phyloP scores from a whole-genome alignment of 2,113 vertebrate genomes.

The Camelus dromedarius region DNA sequence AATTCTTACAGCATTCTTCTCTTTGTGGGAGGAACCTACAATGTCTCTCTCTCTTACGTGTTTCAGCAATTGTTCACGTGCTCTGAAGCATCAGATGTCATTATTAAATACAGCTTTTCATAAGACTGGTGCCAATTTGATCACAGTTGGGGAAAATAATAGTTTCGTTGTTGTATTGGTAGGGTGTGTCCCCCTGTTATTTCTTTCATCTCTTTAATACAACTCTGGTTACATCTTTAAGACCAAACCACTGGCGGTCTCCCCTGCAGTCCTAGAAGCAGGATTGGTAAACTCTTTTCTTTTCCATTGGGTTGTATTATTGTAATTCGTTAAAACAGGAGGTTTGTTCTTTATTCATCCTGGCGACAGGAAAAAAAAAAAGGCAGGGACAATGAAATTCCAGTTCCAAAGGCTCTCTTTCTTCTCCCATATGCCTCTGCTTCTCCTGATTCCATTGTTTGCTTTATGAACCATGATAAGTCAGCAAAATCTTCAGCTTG shows the following conservation, averaged over 20 bases:
- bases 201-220: neutral
- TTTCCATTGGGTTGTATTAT: neutral
- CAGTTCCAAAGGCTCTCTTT: neutral
- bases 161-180: neutral
- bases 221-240: neutral
- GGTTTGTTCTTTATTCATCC: neutral
- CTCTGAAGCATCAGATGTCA: neutral
- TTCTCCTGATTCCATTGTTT: neutral
- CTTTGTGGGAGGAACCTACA: neutral
- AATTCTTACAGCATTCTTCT: neutral
- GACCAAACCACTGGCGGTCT: neutral
- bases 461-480: neutral
- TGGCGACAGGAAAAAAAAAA: neutral
- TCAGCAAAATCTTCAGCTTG: neutral
- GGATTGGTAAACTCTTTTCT: neutral
- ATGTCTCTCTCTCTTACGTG: neutral
- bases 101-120: neutral
- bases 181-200: neutral
- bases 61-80: neutral
- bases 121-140: neutral
- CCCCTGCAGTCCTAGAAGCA: neutral
- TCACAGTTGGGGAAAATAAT: neutral
- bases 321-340: neutral
- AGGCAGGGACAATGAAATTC: neutral
- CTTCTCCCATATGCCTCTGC: neutral